Conservation (phyloP, 2,888 invertebrate species). For the Amiota minor region DNA sequence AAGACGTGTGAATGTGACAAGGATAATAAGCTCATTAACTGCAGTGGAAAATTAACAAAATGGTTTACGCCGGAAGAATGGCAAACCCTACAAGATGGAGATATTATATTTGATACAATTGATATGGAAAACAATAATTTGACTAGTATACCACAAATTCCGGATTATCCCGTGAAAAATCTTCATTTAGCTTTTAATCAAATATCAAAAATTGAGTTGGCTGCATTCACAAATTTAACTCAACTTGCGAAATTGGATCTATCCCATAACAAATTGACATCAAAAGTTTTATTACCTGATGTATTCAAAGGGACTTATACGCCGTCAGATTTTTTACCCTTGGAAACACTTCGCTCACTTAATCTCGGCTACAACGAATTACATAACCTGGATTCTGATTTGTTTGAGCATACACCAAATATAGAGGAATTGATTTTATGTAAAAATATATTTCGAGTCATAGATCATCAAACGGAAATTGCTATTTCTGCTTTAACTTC, state of each 20-base stretch:
- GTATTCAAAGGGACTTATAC: constrained; percentile 78
- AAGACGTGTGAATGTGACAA: constrained; percentile 75
- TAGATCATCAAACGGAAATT: constrained; percentile 78
- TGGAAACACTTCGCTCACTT: constrained; percentile 60
- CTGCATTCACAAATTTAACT: constrained; percentile 79
- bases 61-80: constrained; percentile 77
- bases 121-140: constrained; percentile 67
- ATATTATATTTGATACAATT: constrained; percentile 63
- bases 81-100: constrained; percentile 70
- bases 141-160: constrained; percentile 72
- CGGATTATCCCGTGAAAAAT: constrained; percentile 73
- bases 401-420: constrained; percentile 83
- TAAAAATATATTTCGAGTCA: constrained; percentile 82
- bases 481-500: constrained; percentile 80
- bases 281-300: constrained; percentile 77
- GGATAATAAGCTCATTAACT: constrained; percentile 75
- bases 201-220: constrained; percentile 78
- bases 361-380: constrained; percentile 81
- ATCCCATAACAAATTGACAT: constrained; percentile 80
- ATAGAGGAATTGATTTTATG: constrained; percentile 81
- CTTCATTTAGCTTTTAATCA: constrained; percentile 79
- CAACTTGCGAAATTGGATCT: constrained; percentile 80
- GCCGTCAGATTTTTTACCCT: constrained; percentile 55
- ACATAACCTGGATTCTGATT: constrained; percentile 80
- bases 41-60: constrained; percentile 74